Conservation (phyloP, 2,888 invertebrate genomes). For the Clunio marinus region DNA sequence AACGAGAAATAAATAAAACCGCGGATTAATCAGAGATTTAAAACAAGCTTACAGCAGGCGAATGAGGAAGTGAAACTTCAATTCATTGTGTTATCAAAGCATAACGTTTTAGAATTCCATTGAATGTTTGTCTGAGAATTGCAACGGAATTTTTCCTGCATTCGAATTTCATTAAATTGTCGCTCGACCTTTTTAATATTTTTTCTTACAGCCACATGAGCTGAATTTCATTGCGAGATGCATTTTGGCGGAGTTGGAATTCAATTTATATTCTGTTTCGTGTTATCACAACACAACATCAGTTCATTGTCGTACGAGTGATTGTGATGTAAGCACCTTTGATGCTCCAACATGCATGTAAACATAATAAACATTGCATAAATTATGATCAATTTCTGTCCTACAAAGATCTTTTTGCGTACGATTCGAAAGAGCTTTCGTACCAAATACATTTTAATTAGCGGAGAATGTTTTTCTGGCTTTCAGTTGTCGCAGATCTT, state of each 20-base stretch:
- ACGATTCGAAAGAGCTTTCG: neutral
- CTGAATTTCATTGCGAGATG: too few relatives aligned
- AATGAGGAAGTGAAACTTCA: constrained; percentile 10
- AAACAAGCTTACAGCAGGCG: constrained; percentile 6
- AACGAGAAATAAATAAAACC: too few relatives aligned
- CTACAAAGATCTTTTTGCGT: constrained; percentile 13
- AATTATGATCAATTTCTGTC: constrained; percentile 30
- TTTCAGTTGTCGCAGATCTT: neutral
- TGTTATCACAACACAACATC: constrained; percentile 17
- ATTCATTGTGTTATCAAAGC: constrained; percentile 27
- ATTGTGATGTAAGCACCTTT: constrained; percentile 7
- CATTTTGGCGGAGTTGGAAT: too few relatives aligned
- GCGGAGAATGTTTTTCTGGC: neutral
- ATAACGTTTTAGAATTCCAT: constrained; percentile 15
- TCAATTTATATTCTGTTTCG: too few relatives aligned
- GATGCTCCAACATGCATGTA: neutral
- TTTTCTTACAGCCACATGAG: too few relatives aligned
- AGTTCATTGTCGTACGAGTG: constrained; percentile 17
- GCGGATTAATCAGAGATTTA: constrained; percentile 28
- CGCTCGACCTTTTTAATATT: neutral
- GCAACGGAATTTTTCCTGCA: neutral
- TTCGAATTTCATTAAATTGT: constrained; percentile 36
- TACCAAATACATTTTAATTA: constrained; percentile 35
- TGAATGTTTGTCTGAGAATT: constrained; percentile 11
- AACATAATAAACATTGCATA: constrained; percentile 32